Evolutionary conservation across 2,113 vertebrate genomes (phyloP), one percentile per base, ranked within the genome.

Genomic region (Picathartes gymnocephalus): DNA sequence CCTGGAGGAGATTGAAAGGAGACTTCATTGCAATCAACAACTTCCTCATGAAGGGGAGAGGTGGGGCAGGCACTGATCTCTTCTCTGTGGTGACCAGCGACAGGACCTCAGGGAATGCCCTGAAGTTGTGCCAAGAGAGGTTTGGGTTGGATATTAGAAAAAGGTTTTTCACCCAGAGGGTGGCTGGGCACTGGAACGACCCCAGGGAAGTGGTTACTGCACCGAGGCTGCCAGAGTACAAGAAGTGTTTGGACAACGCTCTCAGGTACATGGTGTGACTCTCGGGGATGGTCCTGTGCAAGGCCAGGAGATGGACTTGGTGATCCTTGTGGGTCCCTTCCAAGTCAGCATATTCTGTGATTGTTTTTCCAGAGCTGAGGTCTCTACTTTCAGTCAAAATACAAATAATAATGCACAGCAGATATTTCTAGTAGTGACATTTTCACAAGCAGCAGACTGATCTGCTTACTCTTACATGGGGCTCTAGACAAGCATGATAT

Each of bases 221-320:
- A 39, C 4, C 54, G 33, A 33, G 12, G 3, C 39, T 78, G 27
- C 4, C 45, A 53, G 19, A 53, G 15, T 11, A 23, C 54, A 39
- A 45, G 39, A 53, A 53, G 7, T 2, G 3, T 53, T 78, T 33
- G 28, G 39, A 69, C 23, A 61, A 7, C 28, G 12, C 6, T 58
- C 45, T 45, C 22, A 19, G 64, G 18, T 3, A 45, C 18, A 15
- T 13, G 19, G 7, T 74, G 24, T 40, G 51, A 31, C 21, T 20
- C 23, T 19, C 69, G 54, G 45, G 18, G 8, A 23, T 58, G 37
- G 15, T 28, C 8, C 23, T 39, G 10, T 39, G 23, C 33, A n/a
- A 54, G 39, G 7, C 23, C 10, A 3, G 39, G 25, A 69, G 39
- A 45, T 33, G 8, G 23, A 61, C 10, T 45, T 0, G 0, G 23